Percentiles rank a stretch among this genome's conserved stretches.
phyloP scores from a whole-genome alignment of 2,888 invertebrate genomes.

The Idaea straminata region DNA sequence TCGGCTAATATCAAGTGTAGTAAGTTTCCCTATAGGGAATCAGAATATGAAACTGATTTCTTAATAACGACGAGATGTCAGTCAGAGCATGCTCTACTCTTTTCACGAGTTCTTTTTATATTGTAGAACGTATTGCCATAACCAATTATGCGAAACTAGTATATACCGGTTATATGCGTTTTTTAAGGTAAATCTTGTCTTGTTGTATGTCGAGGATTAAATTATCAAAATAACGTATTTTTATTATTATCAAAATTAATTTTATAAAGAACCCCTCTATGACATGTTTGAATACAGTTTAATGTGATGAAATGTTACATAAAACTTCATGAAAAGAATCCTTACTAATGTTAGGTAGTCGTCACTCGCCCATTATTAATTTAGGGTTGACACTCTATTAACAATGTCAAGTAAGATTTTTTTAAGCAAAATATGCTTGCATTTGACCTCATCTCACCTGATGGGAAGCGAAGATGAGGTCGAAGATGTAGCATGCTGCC shows the following conservation, averaged over 20 bases:
- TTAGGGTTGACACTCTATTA: slow-evolving; percentile 42
- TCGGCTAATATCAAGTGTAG: background rate
- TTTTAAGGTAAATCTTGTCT: too few species aligned
- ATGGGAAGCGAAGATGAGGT: too few species aligned
- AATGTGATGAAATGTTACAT: slow-evolving; percentile 27
- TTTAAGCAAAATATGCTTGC: too few species aligned
- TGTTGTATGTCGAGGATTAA: too few species aligned
- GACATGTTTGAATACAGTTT: background rate
- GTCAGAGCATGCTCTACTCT: too few species aligned
- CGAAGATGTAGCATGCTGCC: too few species aligned
- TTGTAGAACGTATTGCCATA: slow-evolving; percentile 12
- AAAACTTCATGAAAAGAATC: slow-evolving; percentile 41
- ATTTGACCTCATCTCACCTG: too few species aligned
- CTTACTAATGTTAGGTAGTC: slow-evolving; percentile 33
- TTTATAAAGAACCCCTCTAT: background rate
- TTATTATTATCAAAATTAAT: background rate
- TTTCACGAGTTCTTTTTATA: too few species aligned
- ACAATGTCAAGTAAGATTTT: background rate
- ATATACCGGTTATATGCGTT: too few species aligned
- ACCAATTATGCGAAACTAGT: slow-evolving; percentile 10
- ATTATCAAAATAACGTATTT: background rate
- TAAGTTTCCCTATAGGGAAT: background rate
- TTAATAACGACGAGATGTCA: too few species aligned
- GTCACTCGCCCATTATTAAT: slow-evolving; percentile 37
- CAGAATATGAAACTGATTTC: too few species aligned